Conservation (phyloP, 2,888 invertebrate genomes). For the Cenopis cana region DNA sequence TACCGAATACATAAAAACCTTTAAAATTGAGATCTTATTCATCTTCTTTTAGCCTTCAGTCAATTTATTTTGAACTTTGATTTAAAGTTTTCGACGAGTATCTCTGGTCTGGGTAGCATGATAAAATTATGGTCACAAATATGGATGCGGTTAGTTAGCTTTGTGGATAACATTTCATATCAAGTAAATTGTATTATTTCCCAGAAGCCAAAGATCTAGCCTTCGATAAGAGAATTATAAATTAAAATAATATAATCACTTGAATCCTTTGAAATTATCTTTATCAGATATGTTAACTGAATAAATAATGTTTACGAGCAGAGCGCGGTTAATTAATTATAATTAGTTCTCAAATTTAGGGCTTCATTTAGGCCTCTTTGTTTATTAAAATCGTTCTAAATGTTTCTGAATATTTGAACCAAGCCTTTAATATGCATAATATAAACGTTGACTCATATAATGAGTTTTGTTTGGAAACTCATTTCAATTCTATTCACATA, state of each 20-base stretch:
- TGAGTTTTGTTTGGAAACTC: background rate
- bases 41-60: background rate
- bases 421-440: background rate
- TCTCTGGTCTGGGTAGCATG: background rate
- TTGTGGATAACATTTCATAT: background rate
- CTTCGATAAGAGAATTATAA: conserved; percentile 19
- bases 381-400: conserved; percentile 9
- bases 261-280: conserved; percentile 17
- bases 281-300: conserved; percentile 20
- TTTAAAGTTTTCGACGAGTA: background rate
- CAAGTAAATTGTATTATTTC: background rate
- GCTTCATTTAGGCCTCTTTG: conserved; percentile 13
- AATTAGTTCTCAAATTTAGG: conserved; percentile 12
- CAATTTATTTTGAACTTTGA: too few species aligned
- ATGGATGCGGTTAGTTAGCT: background rate
- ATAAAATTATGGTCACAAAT: background rate
- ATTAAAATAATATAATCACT: conserved; percentile 25
- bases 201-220: background rate
- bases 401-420: background rate
- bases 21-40: background rate
- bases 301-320: conserved; percentile 13
- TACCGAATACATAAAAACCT: background rate
- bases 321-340: conserved; percentile 16
- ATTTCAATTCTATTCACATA: background rate
- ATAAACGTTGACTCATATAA: background rate